phyloP scores from a whole-genome alignment of 2,113 vertebrate genomes.

The Hemiscyllium ocellatum region DNA sequence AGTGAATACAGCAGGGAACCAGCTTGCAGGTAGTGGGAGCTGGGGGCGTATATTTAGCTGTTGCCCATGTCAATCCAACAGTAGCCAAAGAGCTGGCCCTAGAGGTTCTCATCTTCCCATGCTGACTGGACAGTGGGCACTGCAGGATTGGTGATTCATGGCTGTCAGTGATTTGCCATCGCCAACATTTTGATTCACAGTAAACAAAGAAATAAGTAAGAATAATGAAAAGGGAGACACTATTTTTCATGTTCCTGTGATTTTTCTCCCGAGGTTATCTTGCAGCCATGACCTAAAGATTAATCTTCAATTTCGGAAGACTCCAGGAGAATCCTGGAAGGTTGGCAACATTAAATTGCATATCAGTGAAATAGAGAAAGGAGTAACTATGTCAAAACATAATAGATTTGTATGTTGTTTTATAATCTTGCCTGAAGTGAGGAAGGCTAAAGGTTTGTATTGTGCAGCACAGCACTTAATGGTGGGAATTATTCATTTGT shows the following conservation, averaged over 20 bases:
- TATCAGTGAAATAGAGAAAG: background rate
- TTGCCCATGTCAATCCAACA: background rate
- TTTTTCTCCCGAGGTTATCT: background rate
- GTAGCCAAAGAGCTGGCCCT: too few species aligned
- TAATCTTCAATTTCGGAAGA: background rate
- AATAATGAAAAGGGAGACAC: background rate
- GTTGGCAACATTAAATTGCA: background rate
- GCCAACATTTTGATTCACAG: background rate
- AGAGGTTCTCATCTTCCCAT: background rate
- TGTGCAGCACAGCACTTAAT: background rate
- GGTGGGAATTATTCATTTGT: background rate
- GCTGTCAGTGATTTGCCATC: background rate
- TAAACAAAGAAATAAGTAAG: background rate
- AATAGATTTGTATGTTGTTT: background rate
- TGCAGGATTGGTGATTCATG: background rate
- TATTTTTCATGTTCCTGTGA: background rate
- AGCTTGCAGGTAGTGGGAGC: background rate
- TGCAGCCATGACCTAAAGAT: background rate
- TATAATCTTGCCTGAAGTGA: background rate
- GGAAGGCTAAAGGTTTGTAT: background rate
- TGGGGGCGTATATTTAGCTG: background rate
- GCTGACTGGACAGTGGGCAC: background rate
- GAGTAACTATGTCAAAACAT: background rate
- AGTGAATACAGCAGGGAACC: background rate
- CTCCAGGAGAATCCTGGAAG: background rate